Conservation (phyloP, 2,888 invertebrate species). For the Melinopterus prodromus region DNA sequence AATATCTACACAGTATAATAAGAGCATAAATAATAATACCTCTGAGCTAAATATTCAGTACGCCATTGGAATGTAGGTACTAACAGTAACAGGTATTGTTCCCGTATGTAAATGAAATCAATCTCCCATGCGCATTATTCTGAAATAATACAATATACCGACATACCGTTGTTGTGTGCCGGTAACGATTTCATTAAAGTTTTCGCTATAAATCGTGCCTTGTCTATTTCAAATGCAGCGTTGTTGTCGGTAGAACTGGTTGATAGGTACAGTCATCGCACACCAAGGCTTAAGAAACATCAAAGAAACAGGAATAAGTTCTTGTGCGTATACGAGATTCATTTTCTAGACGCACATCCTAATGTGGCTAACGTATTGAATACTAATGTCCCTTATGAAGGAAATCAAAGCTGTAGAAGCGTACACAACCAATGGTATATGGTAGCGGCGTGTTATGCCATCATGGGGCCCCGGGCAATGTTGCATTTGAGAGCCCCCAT, state of each 20-base stretch:
- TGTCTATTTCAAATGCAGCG: background rate
- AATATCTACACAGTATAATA: background rate
- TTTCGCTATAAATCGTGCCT: conserved; percentile 1
- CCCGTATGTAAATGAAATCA: background rate
- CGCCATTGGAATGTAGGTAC: background rate
- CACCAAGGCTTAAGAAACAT: too few relatives aligned
- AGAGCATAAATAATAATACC: background rate
- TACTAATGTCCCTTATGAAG: too few relatives aligned
- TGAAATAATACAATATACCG: conserved; percentile 5
- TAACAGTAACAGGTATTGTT: background rate
- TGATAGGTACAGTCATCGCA: too few relatives aligned
- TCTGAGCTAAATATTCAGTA: background rate
- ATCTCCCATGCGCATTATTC: background rate
- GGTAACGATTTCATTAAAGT: conserved; percentile 7
- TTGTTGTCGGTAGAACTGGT: background rate
- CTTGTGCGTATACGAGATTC: too few relatives aligned
- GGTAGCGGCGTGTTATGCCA: too few relatives aligned
- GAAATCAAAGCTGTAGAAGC: too few relatives aligned
- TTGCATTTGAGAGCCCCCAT: too few relatives aligned
- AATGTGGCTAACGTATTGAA: too few relatives aligned
- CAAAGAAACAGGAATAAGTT: too few relatives aligned
- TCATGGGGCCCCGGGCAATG: too few relatives aligned
- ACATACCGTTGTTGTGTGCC: background rate
- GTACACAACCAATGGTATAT: too few relatives aligned
- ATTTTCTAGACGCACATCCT: too few relatives aligned